phyloP scores from a whole-genome alignment of 2,797 vertebrate genomes.

The Gadopsis bispinosus region DNA sequence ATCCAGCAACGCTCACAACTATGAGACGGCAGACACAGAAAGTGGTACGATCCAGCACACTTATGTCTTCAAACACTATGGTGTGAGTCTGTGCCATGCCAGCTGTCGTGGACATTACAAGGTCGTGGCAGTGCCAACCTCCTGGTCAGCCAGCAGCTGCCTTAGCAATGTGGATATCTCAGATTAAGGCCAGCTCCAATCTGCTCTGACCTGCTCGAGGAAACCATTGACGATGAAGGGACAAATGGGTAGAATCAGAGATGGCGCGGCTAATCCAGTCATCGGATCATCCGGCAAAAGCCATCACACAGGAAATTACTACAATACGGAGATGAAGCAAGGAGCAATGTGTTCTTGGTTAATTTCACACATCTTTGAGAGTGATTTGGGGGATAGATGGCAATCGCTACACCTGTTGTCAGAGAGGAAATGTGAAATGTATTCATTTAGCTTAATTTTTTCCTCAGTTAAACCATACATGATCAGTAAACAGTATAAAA shows the following conservation, averaged over 20 bases:
- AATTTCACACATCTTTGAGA: slow-evolving; percentile 53
- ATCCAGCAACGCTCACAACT: slow-evolving; percentile 11
- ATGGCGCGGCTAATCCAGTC: slow-evolving; percentile 64
- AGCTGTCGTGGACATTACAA: slow-evolving; percentile 74
- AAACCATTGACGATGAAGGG: slow-evolving; percentile 66
- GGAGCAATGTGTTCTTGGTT: slow-evolving; percentile 55
- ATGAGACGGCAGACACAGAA: slow-evolving; percentile 25
- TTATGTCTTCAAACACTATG: slow-evolving; percentile 39
- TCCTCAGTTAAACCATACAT: not conserved
- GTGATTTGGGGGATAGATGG: slow-evolving; percentile 29
- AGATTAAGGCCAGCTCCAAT: slow-evolving; percentile 78
- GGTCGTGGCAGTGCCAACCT: slow-evolving; percentile 64
- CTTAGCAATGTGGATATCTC: slow-evolving; percentile 63
- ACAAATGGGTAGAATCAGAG: slow-evolving; percentile 63
- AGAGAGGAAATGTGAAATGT: slow-evolving; percentile 13
- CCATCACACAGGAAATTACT: slow-evolving; percentile 59
- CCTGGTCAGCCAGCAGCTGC: slow-evolving; percentile 70
- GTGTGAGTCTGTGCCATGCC: slow-evolving; percentile 45
- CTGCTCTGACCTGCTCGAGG: slow-evolving; percentile 71
- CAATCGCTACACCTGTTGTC: slow-evolving; percentile 39
- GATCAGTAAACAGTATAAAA: not conserved
- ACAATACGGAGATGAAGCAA: slow-evolving; percentile 18
- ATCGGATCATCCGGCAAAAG: slow-evolving; percentile 45
- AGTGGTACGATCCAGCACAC: slow-evolving; percentile 23
- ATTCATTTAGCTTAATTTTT: slow-evolving; percentile 19